Percentiles rank a stretch among this genome's conserved stretches.
These are phyloP conservation scores for Aporrectodea caliginosa DNA, from an alignment of 1,140 invertebrate species.

Conservation along the genomic window DNA sequence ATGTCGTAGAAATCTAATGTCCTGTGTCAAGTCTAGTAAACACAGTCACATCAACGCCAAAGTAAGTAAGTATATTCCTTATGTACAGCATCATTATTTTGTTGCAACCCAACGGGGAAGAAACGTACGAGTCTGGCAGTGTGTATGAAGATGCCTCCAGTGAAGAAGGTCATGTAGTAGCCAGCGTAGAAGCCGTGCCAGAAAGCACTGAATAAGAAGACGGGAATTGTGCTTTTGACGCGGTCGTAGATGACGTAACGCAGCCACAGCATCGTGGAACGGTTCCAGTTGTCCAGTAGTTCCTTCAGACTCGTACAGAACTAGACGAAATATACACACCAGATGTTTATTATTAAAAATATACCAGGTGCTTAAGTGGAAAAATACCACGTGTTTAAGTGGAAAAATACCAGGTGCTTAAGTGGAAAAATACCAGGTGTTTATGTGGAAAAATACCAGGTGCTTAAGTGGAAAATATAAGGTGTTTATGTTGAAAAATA, in stretches of 20 bases:
- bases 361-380: background rate
- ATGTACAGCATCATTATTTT: too few species aligned
- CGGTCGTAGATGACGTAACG: conserved; percentile 81
- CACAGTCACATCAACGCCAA: background rate
- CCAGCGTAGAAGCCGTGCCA: conserved; percentile 98
- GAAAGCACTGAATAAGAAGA: conserved; percentile 82
- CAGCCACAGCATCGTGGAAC: conserved; percentile 84
- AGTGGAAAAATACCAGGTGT: background rate
- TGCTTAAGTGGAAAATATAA: too few species aligned
- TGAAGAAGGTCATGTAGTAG: conserved; percentile 92
- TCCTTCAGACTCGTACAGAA: conserved; percentile 73
- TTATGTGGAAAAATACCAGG: too few species aligned
- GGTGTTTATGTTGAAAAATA: too few species aligned
- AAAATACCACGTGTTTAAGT: background rate
- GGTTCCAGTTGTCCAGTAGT: conserved; percentile 85
- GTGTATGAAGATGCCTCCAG: conserved; percentile 79
- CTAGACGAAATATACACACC: conserved; percentile 55
- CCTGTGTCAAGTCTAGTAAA: background rate
- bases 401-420: too few species aligned
- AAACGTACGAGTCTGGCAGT: conserved; percentile 70
- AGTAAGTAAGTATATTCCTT: background rate
- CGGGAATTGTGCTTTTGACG: conserved; percentile 61
- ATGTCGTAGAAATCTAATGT: conserved; percentile 38
- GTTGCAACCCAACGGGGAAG: conserved; percentile 19
- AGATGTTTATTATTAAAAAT: too few species aligned